Evolutionary conservation across 2,888 invertebrate genomes (phyloP).

Genomic region (Andrena hattorfiana): DNA sequence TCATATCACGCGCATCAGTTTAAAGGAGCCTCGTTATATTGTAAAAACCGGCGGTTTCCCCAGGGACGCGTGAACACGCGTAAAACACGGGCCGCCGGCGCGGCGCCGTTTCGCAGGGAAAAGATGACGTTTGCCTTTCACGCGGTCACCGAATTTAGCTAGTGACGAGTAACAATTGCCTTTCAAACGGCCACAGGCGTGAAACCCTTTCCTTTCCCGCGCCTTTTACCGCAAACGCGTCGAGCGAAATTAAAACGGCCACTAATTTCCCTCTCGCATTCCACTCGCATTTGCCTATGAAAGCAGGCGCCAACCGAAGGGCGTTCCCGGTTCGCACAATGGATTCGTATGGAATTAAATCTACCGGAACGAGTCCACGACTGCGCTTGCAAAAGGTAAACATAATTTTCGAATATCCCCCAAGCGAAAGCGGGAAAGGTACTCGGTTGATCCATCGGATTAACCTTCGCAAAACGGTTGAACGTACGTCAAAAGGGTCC

Average conservation of each 20-base stretch:
- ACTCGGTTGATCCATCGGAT: slow-evolving; percentile 7
- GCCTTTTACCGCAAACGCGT: background rate
- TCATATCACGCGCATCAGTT: slow-evolving; percentile 8
- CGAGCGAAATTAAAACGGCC: background rate
- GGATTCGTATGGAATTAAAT: too few relatives aligned
- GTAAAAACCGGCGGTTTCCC: slow-evolving; percentile 20
- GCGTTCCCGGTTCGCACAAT: background rate
- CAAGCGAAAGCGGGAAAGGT: background rate
- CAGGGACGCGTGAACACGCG: background rate
- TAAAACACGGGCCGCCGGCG: too few relatives aligned
- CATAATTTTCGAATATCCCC: background rate
- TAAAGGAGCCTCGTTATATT: slow-evolving; percentile 16
- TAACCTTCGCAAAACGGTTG: slow-evolving; percentile 34
- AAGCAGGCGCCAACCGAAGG: background rate
- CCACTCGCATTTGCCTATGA: background rate
- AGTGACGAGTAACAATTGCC: background rate
- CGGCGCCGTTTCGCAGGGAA: background rate
- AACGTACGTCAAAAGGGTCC: slow-evolving; percentile 40
- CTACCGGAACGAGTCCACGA: background rate
- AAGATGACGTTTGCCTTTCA: background rate
- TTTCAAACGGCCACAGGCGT: too few relatives aligned
- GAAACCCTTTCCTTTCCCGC: background rate
- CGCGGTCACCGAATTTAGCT: background rate
- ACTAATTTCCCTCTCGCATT: background rate
- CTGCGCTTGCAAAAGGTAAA: background rate